These are phyloP conservation scores for Drosophila elegans DNA, from an alignment of 1,140 invertebrate species.

Conservation along the genomic window DNA sequence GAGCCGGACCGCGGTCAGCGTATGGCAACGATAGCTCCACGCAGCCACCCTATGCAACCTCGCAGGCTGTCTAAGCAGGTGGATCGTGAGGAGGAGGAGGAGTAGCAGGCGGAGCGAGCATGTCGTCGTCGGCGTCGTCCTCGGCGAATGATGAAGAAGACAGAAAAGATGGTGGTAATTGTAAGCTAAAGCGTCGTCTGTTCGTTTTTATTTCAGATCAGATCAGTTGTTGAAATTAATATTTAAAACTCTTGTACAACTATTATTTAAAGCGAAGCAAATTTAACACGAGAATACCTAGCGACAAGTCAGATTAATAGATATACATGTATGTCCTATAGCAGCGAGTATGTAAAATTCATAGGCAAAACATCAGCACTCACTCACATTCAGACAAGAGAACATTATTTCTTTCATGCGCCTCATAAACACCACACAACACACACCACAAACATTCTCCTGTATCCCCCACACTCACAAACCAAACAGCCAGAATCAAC, in stretches of 20 bases:
- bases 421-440: constrained; percentile 34
- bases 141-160: constrained; percentile 76
- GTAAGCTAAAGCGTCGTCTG: constrained; percentile 84
- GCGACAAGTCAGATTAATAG: constrained; percentile 72
- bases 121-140: constrained; percentile 52
- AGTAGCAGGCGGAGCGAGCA: constrained; percentile 31
- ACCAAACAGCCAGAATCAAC: constrained; percentile 32
- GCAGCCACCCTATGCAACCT: constrained; percentile 83
- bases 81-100: constrained; percentile 7
- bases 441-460: constrained; percentile 18
- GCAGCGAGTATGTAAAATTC: constrained; percentile 72
- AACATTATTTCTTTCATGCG: constrained; percentile 66
- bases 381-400: constrained; percentile 49
- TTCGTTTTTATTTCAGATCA: constrained; percentile 81
- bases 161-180: constrained; percentile 79
- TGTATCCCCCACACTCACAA: constrained; percentile 24
- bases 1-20: constrained; percentile 78
- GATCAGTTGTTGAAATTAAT: constrained; percentile 83
- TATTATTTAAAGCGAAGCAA: constrained; percentile 64
- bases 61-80: constrained; percentile 79
- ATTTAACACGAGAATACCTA: constrained; percentile 68
- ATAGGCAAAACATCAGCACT: constrained; percentile 60
- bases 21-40: constrained; percentile 84
- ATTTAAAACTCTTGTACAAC: constrained; percentile 77
- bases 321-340: constrained; percentile 73